Conservation (phyloP, 2,113 vertebrate genomes). For the Chloropsis cyanopogon region DNA sequence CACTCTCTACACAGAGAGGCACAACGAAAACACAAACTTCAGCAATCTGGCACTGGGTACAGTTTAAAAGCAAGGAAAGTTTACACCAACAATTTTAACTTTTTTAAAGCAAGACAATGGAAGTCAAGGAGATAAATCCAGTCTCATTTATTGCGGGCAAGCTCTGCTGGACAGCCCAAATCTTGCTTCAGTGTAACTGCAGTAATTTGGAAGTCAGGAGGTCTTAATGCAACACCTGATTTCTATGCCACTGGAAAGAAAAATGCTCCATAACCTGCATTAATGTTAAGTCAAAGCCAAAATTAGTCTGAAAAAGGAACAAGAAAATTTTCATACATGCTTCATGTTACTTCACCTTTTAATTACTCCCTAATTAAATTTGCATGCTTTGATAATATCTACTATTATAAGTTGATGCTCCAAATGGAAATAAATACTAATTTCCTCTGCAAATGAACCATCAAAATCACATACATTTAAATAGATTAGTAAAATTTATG, state of each 20-base stretch:
- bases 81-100: neutral
- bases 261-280: neutral
- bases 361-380: slow-evolving; percentile 55
- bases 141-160: neutral
- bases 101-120: neutral
- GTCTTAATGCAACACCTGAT: neutral
- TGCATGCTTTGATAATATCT: slow-evolving; percentile 40
- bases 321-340: neutral
- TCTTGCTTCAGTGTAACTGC: neutral
- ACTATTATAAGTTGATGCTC: neutral
- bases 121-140: neutral
- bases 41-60: neutral
- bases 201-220: neutral
- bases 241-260: neutral
- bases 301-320: slow-evolving; percentile 8
- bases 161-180: neutral
- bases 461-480: neutral
- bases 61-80: neutral
- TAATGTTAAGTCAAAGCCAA: slow-evolving; percentile 1
- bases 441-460: neutral
- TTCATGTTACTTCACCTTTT: neutral
- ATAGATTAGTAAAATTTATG: slow-evolving; percentile 40
- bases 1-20: neutral
- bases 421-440: slow-evolving; percentile 52
- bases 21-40: neutral